These are phyloP conservation scores for Hyperoplus immaculatus DNA, from an alignment of 2,797 vertebrate species.

Conservation along the genomic window DNA sequence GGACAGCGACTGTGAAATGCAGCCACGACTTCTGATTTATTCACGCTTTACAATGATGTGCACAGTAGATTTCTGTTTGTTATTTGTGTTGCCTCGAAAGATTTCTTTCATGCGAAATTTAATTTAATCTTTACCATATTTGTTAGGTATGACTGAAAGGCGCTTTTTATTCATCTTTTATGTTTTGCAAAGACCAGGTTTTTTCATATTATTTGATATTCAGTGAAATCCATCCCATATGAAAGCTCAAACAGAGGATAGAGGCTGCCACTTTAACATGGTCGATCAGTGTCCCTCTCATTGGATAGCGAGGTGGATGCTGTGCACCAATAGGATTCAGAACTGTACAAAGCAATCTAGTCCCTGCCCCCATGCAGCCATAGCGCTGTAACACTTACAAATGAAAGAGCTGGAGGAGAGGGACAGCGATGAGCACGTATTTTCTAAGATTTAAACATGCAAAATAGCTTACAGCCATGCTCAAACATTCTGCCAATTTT, in stretches of 20 bases:
- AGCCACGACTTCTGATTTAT: not conserved
- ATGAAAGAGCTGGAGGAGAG: constrained; percentile 19
- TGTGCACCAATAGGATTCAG: constrained; percentile 67
- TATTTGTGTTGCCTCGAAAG: no score
- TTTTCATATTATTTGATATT: not conserved
- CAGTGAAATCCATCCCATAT: not conserved
- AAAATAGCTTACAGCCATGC: not conserved
- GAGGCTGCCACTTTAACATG: constrained; percentile 38
- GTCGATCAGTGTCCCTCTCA: constrained; percentile 22
- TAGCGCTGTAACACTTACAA: constrained; percentile 8
- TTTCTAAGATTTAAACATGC: not conserved
- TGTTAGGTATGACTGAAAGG: not conserved
- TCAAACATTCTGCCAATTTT: not conserved
- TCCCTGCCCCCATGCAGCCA: constrained; percentile 52
- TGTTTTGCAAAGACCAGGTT: accelerated
- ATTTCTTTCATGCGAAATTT: not conserved
- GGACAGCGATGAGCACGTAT: constrained; percentile 5
- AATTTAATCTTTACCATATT: accelerated
- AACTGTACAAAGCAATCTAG: constrained; percentile 75
- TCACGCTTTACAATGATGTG: not conserved
- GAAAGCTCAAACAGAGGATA: not conserved
- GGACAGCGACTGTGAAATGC: constrained; percentile 7
- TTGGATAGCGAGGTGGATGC: constrained; percentile 35
- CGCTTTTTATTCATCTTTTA: not conserved
- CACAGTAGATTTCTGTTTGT: no score